Evolutionary conservation across 2,113 vertebrate genomes (phyloP).

Genomic region (Misgurnus anguillicaudatus): DNA sequence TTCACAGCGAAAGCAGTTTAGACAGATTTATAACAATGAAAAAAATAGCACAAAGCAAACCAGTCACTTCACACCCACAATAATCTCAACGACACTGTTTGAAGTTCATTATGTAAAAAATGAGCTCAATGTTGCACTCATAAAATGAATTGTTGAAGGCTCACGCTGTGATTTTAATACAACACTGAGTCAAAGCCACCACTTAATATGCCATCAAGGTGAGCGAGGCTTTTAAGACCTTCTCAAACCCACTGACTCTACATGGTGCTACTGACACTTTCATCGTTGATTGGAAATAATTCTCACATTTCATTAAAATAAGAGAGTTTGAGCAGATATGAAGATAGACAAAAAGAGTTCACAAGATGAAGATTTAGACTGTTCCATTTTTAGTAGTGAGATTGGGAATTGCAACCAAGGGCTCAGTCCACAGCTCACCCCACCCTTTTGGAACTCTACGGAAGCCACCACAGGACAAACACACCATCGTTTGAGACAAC

Average conservation of each 20-base stretch:
- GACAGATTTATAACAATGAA: neutral
- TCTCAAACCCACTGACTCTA: neutral
- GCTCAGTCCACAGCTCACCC: too few relatives aligned
- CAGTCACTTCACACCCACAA: conserved; percentile 19
- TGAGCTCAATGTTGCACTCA: neutral
- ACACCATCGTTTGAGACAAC: too few relatives aligned
- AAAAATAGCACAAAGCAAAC: neutral
- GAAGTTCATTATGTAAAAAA: conserved; percentile 27
- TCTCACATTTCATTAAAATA: neutral
- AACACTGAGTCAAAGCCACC: conserved; percentile 20
- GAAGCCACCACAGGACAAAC: too few relatives aligned
- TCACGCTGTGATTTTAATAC: conserved; percentile 33
- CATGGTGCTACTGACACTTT: neutral
- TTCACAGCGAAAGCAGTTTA: conserved; percentile 12
- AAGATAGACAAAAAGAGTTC: neutral
- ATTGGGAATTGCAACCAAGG: too few relatives aligned
- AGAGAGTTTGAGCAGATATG: neutral
- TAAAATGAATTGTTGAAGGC: conserved; percentile 29
- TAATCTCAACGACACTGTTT: neutral
- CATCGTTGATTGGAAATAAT: neutral
- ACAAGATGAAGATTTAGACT: neutral
- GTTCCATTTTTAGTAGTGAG: too few relatives aligned
- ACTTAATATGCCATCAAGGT: conserved; percentile 32
- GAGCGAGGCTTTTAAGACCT: conserved; percentile 15
- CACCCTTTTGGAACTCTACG: too few relatives aligned